Base-by-base conservation (phyloP, 2,797 vertebrate genomes). In the Lacerta bilineata region DNA sequence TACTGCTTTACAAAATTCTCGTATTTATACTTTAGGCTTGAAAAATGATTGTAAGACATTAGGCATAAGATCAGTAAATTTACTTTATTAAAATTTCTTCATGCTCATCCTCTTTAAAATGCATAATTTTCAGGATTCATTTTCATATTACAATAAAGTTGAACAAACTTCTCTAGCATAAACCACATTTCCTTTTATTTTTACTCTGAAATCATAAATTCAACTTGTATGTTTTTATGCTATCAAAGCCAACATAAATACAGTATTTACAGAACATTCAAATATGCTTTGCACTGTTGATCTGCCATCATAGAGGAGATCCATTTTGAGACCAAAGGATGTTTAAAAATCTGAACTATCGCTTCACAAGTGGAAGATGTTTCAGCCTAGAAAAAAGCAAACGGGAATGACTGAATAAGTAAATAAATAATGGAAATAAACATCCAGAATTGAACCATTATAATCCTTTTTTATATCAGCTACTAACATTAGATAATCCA, bases 181-280 rank as follows among this genome's bases (percentile, higher is more conserved):
- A 64, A 93, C 88, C 84, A 90, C 64, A 90, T 90, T 88, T 75
- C 78, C 84, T 78, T 88, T 3, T 82, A 71, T 85, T 91, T 88
- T 36, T 91, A 55, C 80, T 85, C 71, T 2, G 41, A 93, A 64
- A 92, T 84, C 87, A 94, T 89, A 94, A 95, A 92, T 92, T 89
- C 89, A 94, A 93, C 78, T 85, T 88, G 90, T 95, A 88, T 80
- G 80, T 86, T 94, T 93, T 90, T 95, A 94, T 94, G 91, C 84
- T 94, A 94, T 90, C 93, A 90, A 87, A 95, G 96, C 96, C 95
- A 95, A 96, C 92, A 95, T 96, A 96, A 96, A 97, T 95, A 95
- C 89, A 93, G 33, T 96, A 93, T 96, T 86, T 95, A 94, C 90
- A 96, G 36, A 50, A 72, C 61, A 89, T 86, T 89, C 61, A 88